Evolutionary conservation across 2,113 vertebrate species (phyloP).

Genomic region (Sylvia atricapilla): DNA sequence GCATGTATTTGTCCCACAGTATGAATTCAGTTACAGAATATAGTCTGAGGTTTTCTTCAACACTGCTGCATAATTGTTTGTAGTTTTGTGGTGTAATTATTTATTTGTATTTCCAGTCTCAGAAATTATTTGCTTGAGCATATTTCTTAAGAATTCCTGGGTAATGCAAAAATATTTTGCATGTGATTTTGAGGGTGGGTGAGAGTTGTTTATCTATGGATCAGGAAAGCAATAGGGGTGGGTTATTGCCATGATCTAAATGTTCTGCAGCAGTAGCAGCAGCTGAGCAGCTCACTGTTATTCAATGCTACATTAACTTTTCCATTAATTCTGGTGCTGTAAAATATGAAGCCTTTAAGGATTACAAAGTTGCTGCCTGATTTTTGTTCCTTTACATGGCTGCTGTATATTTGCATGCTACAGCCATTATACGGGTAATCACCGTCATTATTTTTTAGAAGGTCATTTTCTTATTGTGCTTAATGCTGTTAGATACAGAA

Average conservation of each 20-base stretch:
- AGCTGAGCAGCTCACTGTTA: conserved; percentile 81
- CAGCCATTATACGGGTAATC: conserved; percentile 30
- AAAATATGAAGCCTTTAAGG: conserved; percentile 83
- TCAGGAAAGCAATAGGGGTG: conserved; percentile 49
- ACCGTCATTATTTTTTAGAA: conserved; percentile 37
- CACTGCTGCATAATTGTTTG: background rate
- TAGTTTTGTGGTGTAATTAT: background rate
- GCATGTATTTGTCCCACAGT: background rate
- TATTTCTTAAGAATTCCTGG: background rate
- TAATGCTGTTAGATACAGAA: conserved; percentile 2
- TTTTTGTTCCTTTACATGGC: conserved; percentile 32
- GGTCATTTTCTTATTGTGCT: conserved; percentile 28
- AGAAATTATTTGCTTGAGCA: background rate
- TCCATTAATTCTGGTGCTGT: conserved; percentile 85
- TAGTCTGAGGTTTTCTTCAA: background rate
- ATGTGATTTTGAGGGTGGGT: background rate
- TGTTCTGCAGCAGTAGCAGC: conserved; percentile 78
- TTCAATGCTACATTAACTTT: conserved; percentile 94
- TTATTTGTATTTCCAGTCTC: background rate
- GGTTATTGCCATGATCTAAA: conserved; percentile 78
- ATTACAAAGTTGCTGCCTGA: conserved; percentile 69
- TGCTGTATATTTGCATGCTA: conserved; percentile 46
- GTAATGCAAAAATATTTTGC: background rate
- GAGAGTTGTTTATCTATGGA: background rate
- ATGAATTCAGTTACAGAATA: background rate